These are phyloP conservation scores for Chaitophorus viminalis DNA, from an alignment of 2,888 invertebrate species.

Conservation along the genomic window DNA sequence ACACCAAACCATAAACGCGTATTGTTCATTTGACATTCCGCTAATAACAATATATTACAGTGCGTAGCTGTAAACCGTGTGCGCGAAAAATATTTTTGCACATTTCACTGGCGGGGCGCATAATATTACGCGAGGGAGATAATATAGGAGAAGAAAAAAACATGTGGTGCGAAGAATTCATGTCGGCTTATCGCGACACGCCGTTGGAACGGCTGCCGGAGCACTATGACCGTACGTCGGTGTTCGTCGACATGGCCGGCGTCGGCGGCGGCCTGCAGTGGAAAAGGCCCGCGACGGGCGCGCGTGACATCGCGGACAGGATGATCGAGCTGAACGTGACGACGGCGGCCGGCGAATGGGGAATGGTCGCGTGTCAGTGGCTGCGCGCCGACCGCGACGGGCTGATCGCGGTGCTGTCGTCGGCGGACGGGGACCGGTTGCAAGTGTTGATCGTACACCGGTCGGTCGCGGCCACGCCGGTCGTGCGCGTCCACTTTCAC, in stretches of 20 bases:
- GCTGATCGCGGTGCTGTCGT: not conserved
- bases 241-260: not conserved
- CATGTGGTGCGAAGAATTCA: conserved; percentile 33
- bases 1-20: not conserved
- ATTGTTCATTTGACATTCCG: not conserved
- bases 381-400: conserved; percentile 8
- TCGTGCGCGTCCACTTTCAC: conserved; percentile 31
- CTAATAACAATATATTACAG: too few relatives aligned
- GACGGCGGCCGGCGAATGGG: not conserved
- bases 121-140: too few relatives aligned
- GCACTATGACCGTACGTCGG: conserved; percentile 17
- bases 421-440: not conserved
- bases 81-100: not conserved
- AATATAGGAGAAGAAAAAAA: too few relatives aligned
- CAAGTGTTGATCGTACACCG: conserved; percentile 12
- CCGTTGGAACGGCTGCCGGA: not conserved
- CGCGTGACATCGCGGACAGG: not conserved
- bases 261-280: conserved; percentile 16
- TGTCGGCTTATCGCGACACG: not conserved
- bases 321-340: not conserved
- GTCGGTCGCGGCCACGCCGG: too few relatives aligned
- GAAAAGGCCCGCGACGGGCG: conserved; percentile 10
- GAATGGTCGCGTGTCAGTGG: conserved; percentile 15
- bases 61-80: not conserved
- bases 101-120: too few relatives aligned